These are phyloP conservation scores for Rhyacichthys aspro DNA, from an alignment of 2,797 vertebrate genomes.

Conservation along the genomic window DNA sequence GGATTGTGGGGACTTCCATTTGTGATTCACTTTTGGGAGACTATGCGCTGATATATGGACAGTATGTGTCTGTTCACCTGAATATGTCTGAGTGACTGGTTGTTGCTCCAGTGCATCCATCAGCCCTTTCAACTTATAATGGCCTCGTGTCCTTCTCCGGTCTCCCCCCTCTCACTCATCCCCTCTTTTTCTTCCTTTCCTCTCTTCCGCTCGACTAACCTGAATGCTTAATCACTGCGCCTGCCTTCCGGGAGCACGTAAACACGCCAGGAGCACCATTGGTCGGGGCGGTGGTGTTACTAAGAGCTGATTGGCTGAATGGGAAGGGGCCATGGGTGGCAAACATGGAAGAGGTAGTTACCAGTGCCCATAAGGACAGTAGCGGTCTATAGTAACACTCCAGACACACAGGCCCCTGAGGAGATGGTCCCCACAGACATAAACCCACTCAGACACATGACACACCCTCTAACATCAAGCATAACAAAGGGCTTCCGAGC, in stretches of 20 bases:
- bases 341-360: constrained; percentile 64
- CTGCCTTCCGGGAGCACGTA: constrained; percentile 71
- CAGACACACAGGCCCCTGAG: constrained; percentile 46
- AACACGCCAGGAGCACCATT: constrained; percentile 71
- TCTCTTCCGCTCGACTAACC: constrained; percentile 73
- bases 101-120: constrained; percentile 59
- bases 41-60: constrained; percentile 22
- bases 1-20: not conserved
- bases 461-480: constrained; percentile 70
- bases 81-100: constrained; percentile 44
- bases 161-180: constrained; percentile 29
- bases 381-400: constrained; percentile 49
- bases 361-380: constrained; percentile 62
- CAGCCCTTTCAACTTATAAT: constrained; percentile 68
- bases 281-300: constrained; percentile 53
- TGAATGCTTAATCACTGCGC: constrained; percentile 79
- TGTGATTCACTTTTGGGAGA: too few species aligned
- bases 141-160: constrained; percentile 50
- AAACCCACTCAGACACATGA: constrained; percentile 69
- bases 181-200: constrained; percentile 23
- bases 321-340: constrained; percentile 54
- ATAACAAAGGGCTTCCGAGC: constrained; percentile 64
- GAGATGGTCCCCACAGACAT: constrained; percentile 63
- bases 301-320: constrained; percentile 56
- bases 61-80: constrained; percentile 53